Base-by-base conservation (phyloP, 1,140 invertebrate species). In the Drosophila bocki region DNA sequence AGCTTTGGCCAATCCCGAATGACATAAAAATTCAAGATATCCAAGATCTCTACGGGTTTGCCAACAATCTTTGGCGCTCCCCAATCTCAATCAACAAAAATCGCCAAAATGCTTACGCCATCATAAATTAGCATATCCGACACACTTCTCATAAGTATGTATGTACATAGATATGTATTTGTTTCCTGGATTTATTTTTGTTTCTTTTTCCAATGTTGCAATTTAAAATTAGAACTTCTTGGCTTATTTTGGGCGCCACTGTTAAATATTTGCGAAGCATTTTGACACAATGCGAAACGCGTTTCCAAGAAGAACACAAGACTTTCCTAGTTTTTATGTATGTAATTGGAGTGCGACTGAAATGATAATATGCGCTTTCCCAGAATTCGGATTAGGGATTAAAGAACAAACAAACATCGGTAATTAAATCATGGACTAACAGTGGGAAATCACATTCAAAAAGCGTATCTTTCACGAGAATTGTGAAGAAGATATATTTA, bases 191-290 rank as follows among this genome's bases (percentile, higher is more conserved):
- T 41, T 62, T 41, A 53, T 62, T 62, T 61, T 62, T 53, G 7
- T 72, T 44, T 44, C 15, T 26, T 29, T 29, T 50, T 29, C n/a
- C 53, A 77, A 82, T 74, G 80, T 82, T 82, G 80, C 80, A 78
- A 39, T 78, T 82, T 82, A 67, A 68, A 82, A 82, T 82, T 82
- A 82, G 80, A 82, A 78, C 68, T 56, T 47, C 51, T 62, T 51
- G 68, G 15, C 33, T 72, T 35, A 61, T 37, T 81, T 77, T 77
- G 50, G 65, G 78, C 78, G 72, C 80, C 74, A 68, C 64, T 60
- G 62, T 37, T 69, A 78, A 82, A 82, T 79, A 82, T 83, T 83
- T 83, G 75, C 64, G 19, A 61, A 79, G 51, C 70, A 41, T 79
- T 83, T 83, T 70, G 75, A 75, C 70, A 79, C 67, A 64, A 75